Evolutionary conservation across 2,888 invertebrate species (phyloP).

Genomic region (Eucera pruinosa): DNA sequence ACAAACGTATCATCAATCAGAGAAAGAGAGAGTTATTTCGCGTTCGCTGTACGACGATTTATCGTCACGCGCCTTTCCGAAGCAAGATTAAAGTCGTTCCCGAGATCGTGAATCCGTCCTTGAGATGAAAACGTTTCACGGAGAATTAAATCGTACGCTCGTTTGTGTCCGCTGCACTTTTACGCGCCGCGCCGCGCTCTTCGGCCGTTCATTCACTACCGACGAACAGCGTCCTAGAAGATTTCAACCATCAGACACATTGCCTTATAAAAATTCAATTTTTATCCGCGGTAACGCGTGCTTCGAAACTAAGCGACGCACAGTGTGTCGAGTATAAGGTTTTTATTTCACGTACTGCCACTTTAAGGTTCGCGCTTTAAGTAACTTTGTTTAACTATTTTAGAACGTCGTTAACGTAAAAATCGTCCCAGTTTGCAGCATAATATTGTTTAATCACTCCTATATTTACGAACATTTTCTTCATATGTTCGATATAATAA

Average conservation of each 20-base stretch:
- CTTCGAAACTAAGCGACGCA: background rate
- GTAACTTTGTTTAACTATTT: no score
- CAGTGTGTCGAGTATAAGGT: no score
- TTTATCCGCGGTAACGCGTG: conserved; percentile 1
- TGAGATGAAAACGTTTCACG: conserved; percentile 27
- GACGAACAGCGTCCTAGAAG: no score
- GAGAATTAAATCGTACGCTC: conserved; percentile 21
- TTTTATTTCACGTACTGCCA: no score
- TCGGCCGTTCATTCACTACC: conserved; percentile 3
- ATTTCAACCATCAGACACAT: no score
- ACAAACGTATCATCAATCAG: conserved; percentile 25
- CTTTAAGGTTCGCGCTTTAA: no score
- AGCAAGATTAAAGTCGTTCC: conserved; percentile 32
- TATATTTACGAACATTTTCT: no score
- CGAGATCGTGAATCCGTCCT: conserved; percentile 31
- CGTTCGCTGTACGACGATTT: conserved; percentile 26
- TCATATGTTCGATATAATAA: no score
- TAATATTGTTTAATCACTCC: no score
- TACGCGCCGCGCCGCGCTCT: background rate
- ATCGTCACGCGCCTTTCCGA: conserved; percentile 20
- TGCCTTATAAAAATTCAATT: background rate
- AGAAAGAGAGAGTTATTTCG: conserved; percentile 46
- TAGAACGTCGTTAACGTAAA: no score
- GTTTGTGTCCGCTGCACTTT: conserved; percentile 1
- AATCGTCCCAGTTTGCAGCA: no score